A percentile compares a stretch with the other conserved stretches of the same genome.
Evolutionary conservation across 2,113 vertebrate species (phyloP).

Genomic region (Plestiodon gilberti): DNA sequence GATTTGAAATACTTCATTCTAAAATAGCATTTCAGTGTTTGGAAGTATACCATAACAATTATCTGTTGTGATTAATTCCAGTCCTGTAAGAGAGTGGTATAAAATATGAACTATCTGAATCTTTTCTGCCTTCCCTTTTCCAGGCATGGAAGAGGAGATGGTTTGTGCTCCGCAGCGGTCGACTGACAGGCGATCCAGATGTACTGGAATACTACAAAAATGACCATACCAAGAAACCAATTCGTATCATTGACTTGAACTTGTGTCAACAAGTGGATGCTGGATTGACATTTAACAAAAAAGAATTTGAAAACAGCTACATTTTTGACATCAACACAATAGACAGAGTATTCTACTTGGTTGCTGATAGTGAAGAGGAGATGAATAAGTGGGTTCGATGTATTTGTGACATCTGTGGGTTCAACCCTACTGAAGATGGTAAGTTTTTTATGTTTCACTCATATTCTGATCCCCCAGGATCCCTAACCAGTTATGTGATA

Average conservation of each 20-base stretch:
- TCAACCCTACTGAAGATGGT: constrained; percentile 99
- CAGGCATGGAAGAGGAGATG: constrained; percentile 99
- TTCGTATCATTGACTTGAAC: constrained; percentile 98
- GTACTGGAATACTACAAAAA: constrained; percentile 99
- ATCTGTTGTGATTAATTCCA: not conserved
- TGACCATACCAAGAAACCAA: constrained; percentile 98
- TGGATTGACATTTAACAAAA: constrained; percentile 96
- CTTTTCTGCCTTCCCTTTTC: constrained; percentile 33
- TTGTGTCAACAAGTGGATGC: constrained; percentile 99
- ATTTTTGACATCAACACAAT: constrained; percentile 99
- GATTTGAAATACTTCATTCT: not conserved
- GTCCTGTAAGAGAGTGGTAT: not conserved
- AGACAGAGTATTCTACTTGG: constrained; percentile 96
- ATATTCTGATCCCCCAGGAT: not conserved
- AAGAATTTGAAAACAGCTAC: constrained; percentile 98
- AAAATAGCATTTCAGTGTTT: not conserved
- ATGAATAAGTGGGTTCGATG: constrained; percentile 99
- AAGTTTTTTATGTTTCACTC: constrained; percentile 50
- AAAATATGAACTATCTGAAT: constrained; percentile 22
- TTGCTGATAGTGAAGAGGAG: constrained; percentile 97
- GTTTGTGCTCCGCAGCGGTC: constrained; percentile 97
- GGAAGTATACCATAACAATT: not conserved
- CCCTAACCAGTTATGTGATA: not conserved
- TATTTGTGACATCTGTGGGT: constrained; percentile 99
- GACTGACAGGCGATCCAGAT: constrained; percentile 95